A percentile compares a stretch with the other conserved stretches of the same genome.
Conservation (phyloP, 2,888 invertebrate species). For the Malacosoma neustria region DNA sequence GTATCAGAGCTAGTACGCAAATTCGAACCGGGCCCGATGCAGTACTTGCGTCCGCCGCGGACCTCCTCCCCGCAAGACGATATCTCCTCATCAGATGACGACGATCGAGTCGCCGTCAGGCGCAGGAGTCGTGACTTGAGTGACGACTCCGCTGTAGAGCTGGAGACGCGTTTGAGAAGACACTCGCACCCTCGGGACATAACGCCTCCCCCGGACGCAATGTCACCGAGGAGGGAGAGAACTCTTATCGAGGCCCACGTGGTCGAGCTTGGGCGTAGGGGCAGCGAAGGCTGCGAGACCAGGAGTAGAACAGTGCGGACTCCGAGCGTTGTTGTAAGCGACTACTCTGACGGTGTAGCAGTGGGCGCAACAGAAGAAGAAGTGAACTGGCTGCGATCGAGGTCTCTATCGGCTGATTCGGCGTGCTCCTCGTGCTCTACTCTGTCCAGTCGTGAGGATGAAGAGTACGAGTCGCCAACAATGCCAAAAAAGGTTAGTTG, state of each 20-base stretch:
- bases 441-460: conserved; percentile 82
- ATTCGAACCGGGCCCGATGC: conserved; percentile 64
- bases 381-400: conserved; percentile 57
- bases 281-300: conserved; percentile 62
- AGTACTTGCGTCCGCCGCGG: conserved; percentile 62
- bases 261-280: conserved; percentile 70
- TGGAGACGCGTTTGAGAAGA: conserved; percentile 60
- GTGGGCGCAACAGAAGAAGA: conserved; percentile 64
- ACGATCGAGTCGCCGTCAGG: conserved; percentile 60
- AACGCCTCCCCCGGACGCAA: conserved; percentile 53
- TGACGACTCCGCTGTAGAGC: conserved; percentile 72
- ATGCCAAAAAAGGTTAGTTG: conserved; percentile 67
- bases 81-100: conserved; percentile 64
- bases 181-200: conserved; percentile 58
- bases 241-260: conserved; percentile 70
- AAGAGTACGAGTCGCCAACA: conserved; percentile 64
- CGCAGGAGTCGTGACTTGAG: conserved; percentile 62
- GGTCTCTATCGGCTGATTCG: conserved; percentile 78
- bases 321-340: conserved; percentile 91
- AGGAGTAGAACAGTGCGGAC: conserved; percentile 80
- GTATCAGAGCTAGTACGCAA: conserved; percentile 57
- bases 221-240: conserved; percentile 55
- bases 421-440: conserved; percentile 86
- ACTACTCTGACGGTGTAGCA: conserved; percentile 83
- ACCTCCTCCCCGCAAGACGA: conserved; percentile 56